Conservation (phyloP, 2,113 vertebrate genomes). For the Excalfactoria chinensis region DNA sequence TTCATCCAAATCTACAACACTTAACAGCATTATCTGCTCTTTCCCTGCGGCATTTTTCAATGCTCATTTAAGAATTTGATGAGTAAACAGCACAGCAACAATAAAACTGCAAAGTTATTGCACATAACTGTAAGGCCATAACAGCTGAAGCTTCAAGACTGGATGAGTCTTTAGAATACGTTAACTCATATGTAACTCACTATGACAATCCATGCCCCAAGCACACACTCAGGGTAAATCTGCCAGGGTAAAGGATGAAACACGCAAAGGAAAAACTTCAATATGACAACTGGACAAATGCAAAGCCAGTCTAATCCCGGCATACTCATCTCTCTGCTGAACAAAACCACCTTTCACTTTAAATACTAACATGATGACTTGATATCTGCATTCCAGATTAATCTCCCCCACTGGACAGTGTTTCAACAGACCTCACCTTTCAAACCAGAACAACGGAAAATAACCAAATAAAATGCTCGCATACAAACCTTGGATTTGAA, state of each 20-base stretch:
- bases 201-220: fast-evolving
- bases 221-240: background rate
- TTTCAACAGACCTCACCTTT: background rate
- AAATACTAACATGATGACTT: background rate
- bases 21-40: background rate
- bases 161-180: background rate
- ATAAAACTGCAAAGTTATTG: background rate
- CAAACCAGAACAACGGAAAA: background rate
- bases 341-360: background rate
- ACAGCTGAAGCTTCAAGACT: background rate
- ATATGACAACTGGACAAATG: background rate
- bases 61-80: background rate
- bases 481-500: constrained; percentile 94
- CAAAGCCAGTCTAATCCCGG: background rate
- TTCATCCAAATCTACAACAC: background rate
- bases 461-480: background rate
- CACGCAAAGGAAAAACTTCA: background rate
- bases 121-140: background rate
- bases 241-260: background rate
- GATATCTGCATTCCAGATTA: background rate
- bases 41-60: background rate
- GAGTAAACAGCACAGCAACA: background rate
- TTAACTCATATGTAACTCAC: background rate
- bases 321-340: background rate
- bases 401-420: background rate